These are phyloP conservation scores for Nematolebias whitei DNA, from an alignment of 2,113 vertebrate genomes.

Conservation along the genomic window DNA sequence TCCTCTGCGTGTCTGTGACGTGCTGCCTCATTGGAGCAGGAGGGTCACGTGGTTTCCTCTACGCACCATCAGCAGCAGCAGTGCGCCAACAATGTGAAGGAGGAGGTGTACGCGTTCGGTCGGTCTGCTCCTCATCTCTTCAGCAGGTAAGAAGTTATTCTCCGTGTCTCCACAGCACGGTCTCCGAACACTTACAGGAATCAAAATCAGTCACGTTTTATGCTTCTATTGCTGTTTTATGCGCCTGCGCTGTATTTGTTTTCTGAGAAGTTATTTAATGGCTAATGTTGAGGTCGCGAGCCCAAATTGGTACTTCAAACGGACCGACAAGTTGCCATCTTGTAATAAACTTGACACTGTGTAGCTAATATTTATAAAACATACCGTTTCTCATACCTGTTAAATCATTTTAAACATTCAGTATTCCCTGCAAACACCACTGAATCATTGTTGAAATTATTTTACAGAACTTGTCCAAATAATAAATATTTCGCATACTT, in stretches of 20 bases:
- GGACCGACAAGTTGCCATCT: not conserved
- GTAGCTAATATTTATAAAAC: not conserved
- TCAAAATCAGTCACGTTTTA: not conserved
- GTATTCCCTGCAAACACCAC: constrained; percentile 7
- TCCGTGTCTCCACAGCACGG: rapidly evolving
- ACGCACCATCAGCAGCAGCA: not conserved
- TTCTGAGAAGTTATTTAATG: not conserved
- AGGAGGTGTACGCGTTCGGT: not conserved
- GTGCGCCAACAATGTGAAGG: not conserved
- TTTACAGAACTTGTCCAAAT: too few species aligned
- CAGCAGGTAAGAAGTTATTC: constrained; percentile 36
- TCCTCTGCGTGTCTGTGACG: constrained; percentile 21
- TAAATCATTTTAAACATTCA: not conserved
- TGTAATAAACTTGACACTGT: not conserved
- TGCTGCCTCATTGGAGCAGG: constrained; percentile 1
- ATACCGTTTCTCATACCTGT: too few species aligned
- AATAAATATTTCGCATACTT: too few species aligned
- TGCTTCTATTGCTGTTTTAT: not conserved
- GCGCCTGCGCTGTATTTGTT: not conserved
- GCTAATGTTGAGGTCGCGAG: not conserved
- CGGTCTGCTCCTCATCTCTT: constrained; percentile 14
- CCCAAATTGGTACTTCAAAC: not conserved
- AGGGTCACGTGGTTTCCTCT: constrained; percentile 41
- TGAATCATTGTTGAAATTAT: not conserved
- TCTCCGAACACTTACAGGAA: not conserved